These are phyloP conservation scores for Indicator maculatus DNA, from an alignment of 2,113 vertebrate species.

Conservation along the genomic window DNA sequence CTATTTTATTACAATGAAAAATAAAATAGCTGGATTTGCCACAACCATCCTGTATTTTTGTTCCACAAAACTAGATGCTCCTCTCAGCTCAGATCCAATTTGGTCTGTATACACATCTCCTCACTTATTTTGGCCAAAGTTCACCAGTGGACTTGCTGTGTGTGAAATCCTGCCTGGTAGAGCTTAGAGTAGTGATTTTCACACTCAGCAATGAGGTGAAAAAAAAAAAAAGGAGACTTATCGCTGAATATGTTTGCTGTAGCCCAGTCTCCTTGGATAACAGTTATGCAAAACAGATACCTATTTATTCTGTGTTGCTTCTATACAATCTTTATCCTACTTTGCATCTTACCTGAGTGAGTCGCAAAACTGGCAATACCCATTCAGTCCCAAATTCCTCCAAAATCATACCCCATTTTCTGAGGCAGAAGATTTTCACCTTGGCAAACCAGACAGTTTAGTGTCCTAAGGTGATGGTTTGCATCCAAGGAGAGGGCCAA, in stretches of 20 bases:
- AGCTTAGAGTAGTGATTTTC: background rate
- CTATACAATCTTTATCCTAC: background rate
- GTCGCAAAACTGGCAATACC: background rate
- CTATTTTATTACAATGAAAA: background rate
- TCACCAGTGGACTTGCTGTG: background rate
- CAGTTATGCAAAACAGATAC: conserved; percentile 2
- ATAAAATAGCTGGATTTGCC: background rate
- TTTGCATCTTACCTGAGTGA: conserved; percentile 23
- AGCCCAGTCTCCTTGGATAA: background rate
- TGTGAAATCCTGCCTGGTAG: background rate
- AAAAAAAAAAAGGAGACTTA: background rate
- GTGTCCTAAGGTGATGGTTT: background rate
- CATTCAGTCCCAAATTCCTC: background rate
- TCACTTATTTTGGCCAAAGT: background rate
- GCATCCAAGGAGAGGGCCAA: background rate
- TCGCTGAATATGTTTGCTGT: conserved; percentile 22
- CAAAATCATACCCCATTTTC: background rate
- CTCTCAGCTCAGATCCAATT: background rate
- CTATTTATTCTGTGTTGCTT: conserved; percentile 11
- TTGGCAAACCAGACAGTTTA: background rate
- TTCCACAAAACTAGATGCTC: background rate
- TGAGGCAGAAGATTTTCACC: background rate
- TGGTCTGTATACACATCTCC: accelerated
- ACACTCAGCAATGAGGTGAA: background rate
- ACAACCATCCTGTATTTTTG: background rate